Percentiles rank a stretch among this genome's conserved stretches.
Evolutionary conservation across 2,888 invertebrate genomes (phyloP).

Genomic region (Papilio protenor): DNA sequence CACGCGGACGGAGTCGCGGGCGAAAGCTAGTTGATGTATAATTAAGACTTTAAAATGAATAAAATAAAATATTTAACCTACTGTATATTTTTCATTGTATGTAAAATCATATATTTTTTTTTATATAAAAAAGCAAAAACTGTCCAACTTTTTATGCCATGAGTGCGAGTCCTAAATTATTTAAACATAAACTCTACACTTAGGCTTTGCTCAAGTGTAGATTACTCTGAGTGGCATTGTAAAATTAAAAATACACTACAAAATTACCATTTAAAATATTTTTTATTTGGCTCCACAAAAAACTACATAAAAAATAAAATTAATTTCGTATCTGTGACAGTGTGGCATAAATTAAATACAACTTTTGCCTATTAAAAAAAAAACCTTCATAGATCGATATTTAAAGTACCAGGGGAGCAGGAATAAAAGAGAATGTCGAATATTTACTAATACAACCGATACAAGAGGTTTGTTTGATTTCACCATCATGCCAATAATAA

Average conservation of each 20-base stretch:
- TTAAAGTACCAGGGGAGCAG: slow-evolving; percentile 46
- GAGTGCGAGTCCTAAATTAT: background rate
- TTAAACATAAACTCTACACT: background rate
- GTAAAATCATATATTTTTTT: background rate
- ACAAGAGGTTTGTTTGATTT: background rate
- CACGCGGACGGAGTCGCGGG: no score
- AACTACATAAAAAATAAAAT: background rate
- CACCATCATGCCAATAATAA: slow-evolving; percentile 7
- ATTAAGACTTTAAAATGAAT: no score
- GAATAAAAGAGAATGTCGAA: slow-evolving; percentile 19
- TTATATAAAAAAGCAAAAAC: background rate
- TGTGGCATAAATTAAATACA: background rate
- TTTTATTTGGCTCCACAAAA: no score
- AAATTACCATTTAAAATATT: background rate
- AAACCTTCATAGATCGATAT: slow-evolving; percentile 38
- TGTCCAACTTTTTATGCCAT: background rate
- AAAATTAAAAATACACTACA: no score
- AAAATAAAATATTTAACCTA: no score
- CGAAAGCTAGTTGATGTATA: no score
- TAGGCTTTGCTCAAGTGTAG: background rate
- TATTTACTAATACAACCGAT: slow-evolving; percentile 33
- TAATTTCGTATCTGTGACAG: background rate
- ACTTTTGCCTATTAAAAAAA: slow-evolving; percentile 18
- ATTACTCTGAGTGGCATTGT: no score
- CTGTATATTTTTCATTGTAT: background rate